phyloP scores from a whole-genome alignment of 2,113 vertebrate genomes.

The Lampris megalopsis region DNA sequence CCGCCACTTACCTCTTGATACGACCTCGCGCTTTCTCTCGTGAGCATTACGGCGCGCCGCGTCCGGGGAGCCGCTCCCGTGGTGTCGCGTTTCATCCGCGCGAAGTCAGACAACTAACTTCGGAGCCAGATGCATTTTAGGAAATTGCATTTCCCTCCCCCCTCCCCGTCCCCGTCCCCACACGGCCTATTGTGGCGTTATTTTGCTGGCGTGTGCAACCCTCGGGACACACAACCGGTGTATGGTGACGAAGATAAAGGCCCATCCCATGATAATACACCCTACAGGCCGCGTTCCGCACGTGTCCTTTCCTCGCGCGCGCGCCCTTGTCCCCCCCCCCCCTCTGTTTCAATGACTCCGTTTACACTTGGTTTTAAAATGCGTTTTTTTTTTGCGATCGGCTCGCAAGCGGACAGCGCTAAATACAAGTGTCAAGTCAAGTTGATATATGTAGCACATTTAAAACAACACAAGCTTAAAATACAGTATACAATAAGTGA shows the following conservation, averaged over 20 bases:
- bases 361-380: no score
- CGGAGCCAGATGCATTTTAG: conserved; percentile 22
- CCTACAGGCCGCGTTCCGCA: conserved; percentile 1
- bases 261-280: conserved; percentile 37
- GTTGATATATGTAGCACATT: no score
- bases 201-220: no score
- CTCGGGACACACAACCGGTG: not conserved
- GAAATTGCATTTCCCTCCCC: not conserved
- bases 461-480: no score
- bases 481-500: no score
- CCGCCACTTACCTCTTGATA: conserved; percentile 87
- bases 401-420: no score
- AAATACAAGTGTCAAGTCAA: no score
- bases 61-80: not conserved
- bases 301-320: no score
- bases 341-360: conserved; percentile 8
- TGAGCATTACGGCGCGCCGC: conserved; percentile 78
- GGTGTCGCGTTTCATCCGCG: not conserved
- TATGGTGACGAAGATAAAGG: not conserved
- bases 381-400: no score
- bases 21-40: conserved; percentile 79
- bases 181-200: no score
- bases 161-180: no score
- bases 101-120: not conserved
- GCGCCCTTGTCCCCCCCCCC: no score